Base-by-base conservation (phyloP, 2,113 vertebrate species). In the Manacus vitellinus region DNA sequence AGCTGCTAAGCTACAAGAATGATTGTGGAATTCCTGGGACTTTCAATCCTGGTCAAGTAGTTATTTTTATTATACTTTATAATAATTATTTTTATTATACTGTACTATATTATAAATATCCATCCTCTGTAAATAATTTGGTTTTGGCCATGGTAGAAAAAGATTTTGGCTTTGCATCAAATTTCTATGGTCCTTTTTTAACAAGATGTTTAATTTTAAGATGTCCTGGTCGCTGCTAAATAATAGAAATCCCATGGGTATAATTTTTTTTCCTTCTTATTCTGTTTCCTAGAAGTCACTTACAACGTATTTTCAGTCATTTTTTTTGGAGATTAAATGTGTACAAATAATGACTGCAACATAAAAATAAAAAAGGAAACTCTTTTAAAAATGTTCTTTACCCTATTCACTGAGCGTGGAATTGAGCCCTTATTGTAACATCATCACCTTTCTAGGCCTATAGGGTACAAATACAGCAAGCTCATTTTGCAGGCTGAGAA, bases 401-500 rank as follows among this genome's bases (percentile, higher is more conserved):
- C 18, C 25, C 33, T 86, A 24, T 84, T 71, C 33, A 58, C 43
- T 77, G 67, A 83, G 66, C 33, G 33, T 18, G 59, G 78, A 91
- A 86, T 74, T 14, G 35, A 35, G 33, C 88, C 30, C 35, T 85
- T 88, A 70, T 54, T 85, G 62, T 93, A 90, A 61, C 33, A 4
- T 55, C 33, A 4, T 55, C 61, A n/a, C 16, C 17, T 41, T 88
- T 71, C 30, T 33, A 61, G 61, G 33, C 13, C 33, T 85, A 14
- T 41, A 35, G 37, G 73, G 49, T 65, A 62, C 61, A 91, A 71
- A 49, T 43, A 62, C 39, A 85, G 49, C 31, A 76, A 78, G n/a
- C 54, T 93, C 52, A 78, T 88, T 94, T 79, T 84, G n/a, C 72
- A 86, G 52, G 9, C 55, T 88, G 71, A 90, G 59, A 85, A 95